Base-by-base conservation (phyloP, 2,797 vertebrate species). In the Clamator glandarius region DNA sequence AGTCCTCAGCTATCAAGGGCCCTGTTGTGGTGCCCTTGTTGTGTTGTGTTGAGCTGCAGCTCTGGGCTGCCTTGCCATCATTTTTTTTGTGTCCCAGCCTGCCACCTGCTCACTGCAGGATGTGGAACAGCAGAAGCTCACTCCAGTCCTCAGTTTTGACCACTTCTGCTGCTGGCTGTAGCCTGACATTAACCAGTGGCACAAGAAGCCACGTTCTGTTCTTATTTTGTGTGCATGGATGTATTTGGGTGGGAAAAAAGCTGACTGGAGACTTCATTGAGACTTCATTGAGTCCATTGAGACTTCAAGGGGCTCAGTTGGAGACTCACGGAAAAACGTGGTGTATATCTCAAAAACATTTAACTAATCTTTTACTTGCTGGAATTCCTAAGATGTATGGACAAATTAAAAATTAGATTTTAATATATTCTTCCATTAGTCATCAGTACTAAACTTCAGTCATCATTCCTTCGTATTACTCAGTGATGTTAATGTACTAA, bases 11-110 rank as follows among this genome's bases (percentile, higher is more conserved):
- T 82, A 19, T 6, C 20, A 15, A 18, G 57, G 29, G 29, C 24
- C 24, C n/a, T 0, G 0, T 35, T 36, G 67, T 0, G 2, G 14
- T 46, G 19, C 28, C 42, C 4, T n/a, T n/a, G n/a, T n/a, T n/a
- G n/a, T n/a, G n/a, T n/a, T n/a, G n/a, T n/a, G n/a, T n/a, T n/a
- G n/a, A 4, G 18, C 44, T 23, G 7, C 15, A 50, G 51, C 36
- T 59, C n/a, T 48, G 64, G 42, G 42, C 46, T 90, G 35, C 44
- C 69, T 59, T 55, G 39, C 25, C 7, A 0, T 41, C 29, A 9
- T 61, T 64, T 31, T 50, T 46, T 54, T 11, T 44, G 36, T 57
- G 25, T 41, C 19, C 20, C 42, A 67, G 39, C 51, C n/a, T 83
- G n/a, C n/a, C 13, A 2, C 10, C 7, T 83, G 14, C 35, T 67